Evolutionary conservation across 1,140 invertebrate genomes (phyloP).

Genomic region (Lanistes nyassanus): DNA sequence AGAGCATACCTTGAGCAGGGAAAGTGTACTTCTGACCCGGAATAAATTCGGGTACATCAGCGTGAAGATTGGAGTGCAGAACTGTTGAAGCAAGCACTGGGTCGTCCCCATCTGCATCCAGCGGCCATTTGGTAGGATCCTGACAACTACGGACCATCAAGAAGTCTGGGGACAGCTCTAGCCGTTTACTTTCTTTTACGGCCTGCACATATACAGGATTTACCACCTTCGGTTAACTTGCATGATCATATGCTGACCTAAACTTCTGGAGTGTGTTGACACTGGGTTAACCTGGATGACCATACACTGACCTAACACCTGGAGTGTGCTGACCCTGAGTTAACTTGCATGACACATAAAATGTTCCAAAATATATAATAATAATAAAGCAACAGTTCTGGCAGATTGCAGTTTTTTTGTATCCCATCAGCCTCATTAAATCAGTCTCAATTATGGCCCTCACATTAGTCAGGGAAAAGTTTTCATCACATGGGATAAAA

Average conservation of each 20-base stretch:
- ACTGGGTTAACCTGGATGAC: no score
- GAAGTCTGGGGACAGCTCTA: conserved; percentile 80
- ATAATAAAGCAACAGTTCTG: no score
- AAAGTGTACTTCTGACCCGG: conserved; percentile 67
- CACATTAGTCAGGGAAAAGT: neutral
- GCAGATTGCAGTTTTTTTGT: no score
- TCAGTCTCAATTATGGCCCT: conserved; percentile 6
- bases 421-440: conserved; percentile 23
- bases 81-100: conserved; percentile 31
- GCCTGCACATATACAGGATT: conserved; percentile 70
- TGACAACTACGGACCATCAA: conserved; percentile 84
- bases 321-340: no score
- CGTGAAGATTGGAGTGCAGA: conserved; percentile 73
- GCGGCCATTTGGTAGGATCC: conserved; percentile 88
- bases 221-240: no score
- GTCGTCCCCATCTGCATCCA: conserved; percentile 69
- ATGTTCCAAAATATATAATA: no score
- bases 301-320: no score
- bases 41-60: conserved; percentile 87
- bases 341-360: no score
- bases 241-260: no score
- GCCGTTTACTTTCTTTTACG: conserved; percentile 81
- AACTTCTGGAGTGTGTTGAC: no score
- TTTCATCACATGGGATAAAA: conserved; percentile 13
- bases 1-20: neutral